These are phyloP conservation scores for Cydia fagiglandana DNA, from an alignment of 1,140 invertebrate genomes.

Conservation along the genomic window DNA sequence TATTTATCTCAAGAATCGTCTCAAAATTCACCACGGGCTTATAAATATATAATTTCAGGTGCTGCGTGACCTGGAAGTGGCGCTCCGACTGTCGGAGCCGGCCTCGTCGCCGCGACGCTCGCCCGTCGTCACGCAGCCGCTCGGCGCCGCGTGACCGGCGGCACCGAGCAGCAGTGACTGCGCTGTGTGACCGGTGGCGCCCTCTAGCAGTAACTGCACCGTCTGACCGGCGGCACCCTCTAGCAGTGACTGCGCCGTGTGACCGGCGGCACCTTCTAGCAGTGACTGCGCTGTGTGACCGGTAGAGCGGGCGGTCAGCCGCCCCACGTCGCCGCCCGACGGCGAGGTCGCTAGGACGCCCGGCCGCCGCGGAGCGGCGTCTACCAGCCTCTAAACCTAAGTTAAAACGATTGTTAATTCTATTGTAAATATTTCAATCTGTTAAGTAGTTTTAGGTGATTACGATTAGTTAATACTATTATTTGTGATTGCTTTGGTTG, in stretches of 20 bases:
- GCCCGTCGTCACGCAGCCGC: constrained; percentile 71
- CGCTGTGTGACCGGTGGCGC: constrained; percentile 41
- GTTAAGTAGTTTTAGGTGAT: constrained; percentile 78
- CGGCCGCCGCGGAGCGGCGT: background rate
- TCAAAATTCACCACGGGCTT: too few species aligned
- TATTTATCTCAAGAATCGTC: too few species aligned
- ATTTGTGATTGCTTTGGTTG: constrained; percentile 78
- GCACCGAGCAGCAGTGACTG: background rate
- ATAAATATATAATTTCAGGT: constrained; percentile 48
- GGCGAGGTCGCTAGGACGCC: background rate
- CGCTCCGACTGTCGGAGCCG: constrained; percentile 82
- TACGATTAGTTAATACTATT: constrained; percentile 72
- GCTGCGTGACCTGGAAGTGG: constrained; percentile 90
- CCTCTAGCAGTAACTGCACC: constrained; percentile 35
- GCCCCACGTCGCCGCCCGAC: background rate
- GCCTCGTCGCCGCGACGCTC: constrained; percentile 53
- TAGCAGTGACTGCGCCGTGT: constrained; percentile 38
- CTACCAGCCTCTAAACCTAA: constrained; percentile 34
- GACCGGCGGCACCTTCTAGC: constrained; percentile 32
- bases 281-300: constrained; percentile 36
- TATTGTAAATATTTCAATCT: constrained; percentile 77
- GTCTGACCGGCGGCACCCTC: constrained; percentile 38
- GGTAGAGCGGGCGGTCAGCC: constrained; percentile 21
- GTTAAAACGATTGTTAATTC: constrained; percentile 67
- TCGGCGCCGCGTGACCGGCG: constrained; percentile 57